A percentile compares a stretch with the other conserved stretches of the same genome.
Evolutionary conservation across 2,888 invertebrate genomes (phyloP).

Genomic region (Leptinotarsa juncta): DNA sequence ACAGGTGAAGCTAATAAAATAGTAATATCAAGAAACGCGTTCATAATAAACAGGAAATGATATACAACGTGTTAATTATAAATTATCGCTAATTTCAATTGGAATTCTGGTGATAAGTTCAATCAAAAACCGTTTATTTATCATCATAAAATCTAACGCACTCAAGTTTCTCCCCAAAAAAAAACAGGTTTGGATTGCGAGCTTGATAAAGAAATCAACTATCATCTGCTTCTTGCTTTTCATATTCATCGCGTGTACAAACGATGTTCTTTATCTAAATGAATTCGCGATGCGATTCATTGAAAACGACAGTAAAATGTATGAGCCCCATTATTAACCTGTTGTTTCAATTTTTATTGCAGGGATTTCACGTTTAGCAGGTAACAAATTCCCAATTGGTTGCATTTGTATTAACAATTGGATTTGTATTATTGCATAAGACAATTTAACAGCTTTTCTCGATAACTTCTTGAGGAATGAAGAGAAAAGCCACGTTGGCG

Average conservation of each 20-base stretch:
- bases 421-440: slow-evolving; percentile 31
- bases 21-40: too few species aligned
- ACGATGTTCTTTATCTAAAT: background rate
- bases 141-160: background rate
- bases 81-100: background rate
- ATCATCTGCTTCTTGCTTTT: background rate
- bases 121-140: background rate
- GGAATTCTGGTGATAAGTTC: background rate
- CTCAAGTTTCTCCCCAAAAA: background rate
- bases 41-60: too few species aligned
- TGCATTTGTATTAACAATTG: slow-evolving; percentile 20
- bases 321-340: background rate
- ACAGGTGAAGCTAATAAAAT: too few species aligned
- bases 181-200: background rate
- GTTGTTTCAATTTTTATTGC: slow-evolving; percentile 49
- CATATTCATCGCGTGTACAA: background rate
- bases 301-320: background rate
- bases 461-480: background rate
- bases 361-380: slow-evolving; percentile 56
- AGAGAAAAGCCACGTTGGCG: background rate
- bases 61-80: too few species aligned
- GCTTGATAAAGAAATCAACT: background rate
- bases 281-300: background rate
- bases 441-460: slow-evolving; percentile 8
- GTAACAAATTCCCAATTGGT: slow-evolving; percentile 46